Base-by-base conservation (phyloP, 2,888 invertebrate genomes). In the Sicus ferrugineus region DNA sequence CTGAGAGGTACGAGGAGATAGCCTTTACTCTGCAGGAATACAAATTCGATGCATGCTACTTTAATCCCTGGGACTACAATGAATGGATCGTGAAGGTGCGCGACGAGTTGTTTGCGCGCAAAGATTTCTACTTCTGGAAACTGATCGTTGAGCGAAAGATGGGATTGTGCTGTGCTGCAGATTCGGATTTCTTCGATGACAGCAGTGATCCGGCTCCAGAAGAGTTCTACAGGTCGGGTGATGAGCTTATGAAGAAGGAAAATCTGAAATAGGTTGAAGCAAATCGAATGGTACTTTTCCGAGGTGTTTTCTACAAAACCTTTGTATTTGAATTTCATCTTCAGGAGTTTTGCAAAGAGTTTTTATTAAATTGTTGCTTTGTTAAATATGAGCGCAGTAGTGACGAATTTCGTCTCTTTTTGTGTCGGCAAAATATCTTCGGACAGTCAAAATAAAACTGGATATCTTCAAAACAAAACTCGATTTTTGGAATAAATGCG, bases 31-130 rank as follows among this genome's bases (percentile, higher is more conserved):
- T 54, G 68, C 68, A 61, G 54, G 72, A 34, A 19, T 34, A 63
- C 21, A 75, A 73, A 72, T 90, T 90, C 0, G 75, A 79, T 69
- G 78, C 79, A 1, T 74, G 75, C 26, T 75, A 74, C 31, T 67
- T 71, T 30, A 75, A 74, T 42, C 77, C 79, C 5, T 77, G 72
- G 64, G 73, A 70, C 2, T 80, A 78, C 65, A 78, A 78, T 48
- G 76, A 78, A 19, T 80, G 79, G 79, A 77, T 80, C 28, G 68
- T 68, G 1, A 73, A 71, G 2, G 73, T 80, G 2, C 78, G 77
- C 34, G 68, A 74, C 30, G 75, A 75, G 5, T 62, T 78, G 5
- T 64, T 77, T 30, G 64, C 61, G n/a, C 67, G 74, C 0, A 71
- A 73, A 42, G 69, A 75, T 61, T 58, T 73, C 3, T 73, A 76